Evolutionary conservation across 2,888 invertebrate genomes (phyloP), one percentile per base, ranked within the genome.

Genomic region (Auanema sp.): DNA sequence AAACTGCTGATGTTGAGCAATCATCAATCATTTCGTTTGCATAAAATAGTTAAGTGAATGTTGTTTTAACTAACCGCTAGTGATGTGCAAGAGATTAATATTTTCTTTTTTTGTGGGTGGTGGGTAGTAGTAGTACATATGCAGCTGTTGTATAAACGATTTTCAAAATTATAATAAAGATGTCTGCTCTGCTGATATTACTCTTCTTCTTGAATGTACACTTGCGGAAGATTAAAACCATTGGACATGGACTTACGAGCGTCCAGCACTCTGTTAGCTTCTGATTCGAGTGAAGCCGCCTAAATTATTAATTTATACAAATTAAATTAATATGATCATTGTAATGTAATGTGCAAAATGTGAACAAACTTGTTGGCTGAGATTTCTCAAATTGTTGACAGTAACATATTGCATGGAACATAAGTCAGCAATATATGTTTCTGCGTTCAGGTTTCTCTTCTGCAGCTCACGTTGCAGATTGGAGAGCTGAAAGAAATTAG

Each of bases 391-490:
- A 55, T 79, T 77, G 43, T 77, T 78, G 41, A 80, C 69, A 16
- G 80, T 79, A 10, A 69, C 63, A 64, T 78, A 78, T 62, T 80
- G 80, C 77, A 79, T 79, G 11, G 71, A 72, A 88, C 97, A 92
- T 84, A 98, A 90, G 87, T 92, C 92, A 84, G 93, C 92, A 84
- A 96, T 90, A 80, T 94, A 92, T 68, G 92, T 90, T 88, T 99
- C 98, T 86, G 96, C 95, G 88, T 95, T 95, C 86, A 97, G 92
- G 89, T 93, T 94, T 85, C 92, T 89, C 87, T 97, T 97, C 87
- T 98, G 97, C 83, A 98, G 89, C 87, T 98, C 98, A 79, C 94
- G 91, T 83, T 97, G 91, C 82, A 98, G 90, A 87, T 96, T 96
- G 89, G 93, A 91, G 83, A 98, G 90, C 88, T 98, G 96, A 84